phyloP scores from a whole-genome alignment of 2,113 vertebrate species.

The Bambusicola thoracicus region DNA sequence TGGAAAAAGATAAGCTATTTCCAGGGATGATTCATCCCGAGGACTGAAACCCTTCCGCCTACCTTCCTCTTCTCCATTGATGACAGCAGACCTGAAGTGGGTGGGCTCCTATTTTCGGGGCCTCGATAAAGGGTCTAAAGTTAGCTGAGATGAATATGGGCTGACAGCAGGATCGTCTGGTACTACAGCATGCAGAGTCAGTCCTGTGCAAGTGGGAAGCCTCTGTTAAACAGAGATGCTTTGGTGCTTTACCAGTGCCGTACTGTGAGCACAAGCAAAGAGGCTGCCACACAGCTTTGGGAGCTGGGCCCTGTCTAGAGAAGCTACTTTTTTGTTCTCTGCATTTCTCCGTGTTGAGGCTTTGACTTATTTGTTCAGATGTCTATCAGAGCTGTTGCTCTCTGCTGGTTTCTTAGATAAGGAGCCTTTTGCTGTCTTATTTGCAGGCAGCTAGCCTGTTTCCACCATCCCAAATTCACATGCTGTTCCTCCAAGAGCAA shows the following conservation, averaged over 20 bases:
- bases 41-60: not conserved
- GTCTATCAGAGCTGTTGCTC: not conserved
- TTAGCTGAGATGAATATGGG: not conserved
- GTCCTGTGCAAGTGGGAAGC: not conserved
- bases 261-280: fast-evolving
- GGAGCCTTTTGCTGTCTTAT: not conserved
- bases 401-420: not conserved
- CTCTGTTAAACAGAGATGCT: not conserved
- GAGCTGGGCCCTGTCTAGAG: not conserved
- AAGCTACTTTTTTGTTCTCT: not conserved
- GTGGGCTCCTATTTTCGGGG: constrained; percentile 51
- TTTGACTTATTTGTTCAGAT: not conserved
- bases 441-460: not conserved
- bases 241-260: not conserved
- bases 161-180: not conserved
- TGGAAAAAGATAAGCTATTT: not conserved
- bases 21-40: constrained; percentile 40
- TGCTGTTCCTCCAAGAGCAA: not conserved
- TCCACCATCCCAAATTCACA: not conserved
- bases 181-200: not conserved
- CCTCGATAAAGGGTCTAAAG: not conserved
- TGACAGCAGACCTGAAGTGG: constrained; percentile 28
- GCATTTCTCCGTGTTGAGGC: not conserved
- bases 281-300: not conserved
- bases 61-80: constrained; percentile 49